Percentiles rank a stretch among this genome's conserved stretches.
These are phyloP conservation scores for Anseranas semipalmata DNA, from an alignment of 2,113 vertebrate genomes.

Conservation along the genomic window DNA sequence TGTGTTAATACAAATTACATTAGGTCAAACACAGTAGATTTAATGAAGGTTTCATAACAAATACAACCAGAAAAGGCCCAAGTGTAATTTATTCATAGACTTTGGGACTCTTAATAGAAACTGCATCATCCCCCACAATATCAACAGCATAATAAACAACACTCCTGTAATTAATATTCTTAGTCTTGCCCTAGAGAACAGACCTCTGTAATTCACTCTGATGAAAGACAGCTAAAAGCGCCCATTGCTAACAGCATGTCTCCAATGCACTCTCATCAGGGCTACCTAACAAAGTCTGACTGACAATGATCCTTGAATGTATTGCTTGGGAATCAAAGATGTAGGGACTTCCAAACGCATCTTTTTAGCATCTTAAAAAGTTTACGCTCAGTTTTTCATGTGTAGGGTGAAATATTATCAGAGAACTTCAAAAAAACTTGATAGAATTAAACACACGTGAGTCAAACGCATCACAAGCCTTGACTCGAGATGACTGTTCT, in stretches of 20 bases:
- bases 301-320: not conserved
- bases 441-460: not conserved
- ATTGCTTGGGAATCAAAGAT: not conserved
- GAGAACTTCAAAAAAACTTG: not conserved
- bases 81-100: constrained; percentile 10
- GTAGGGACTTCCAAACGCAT: not conserved
- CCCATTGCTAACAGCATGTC: not conserved
- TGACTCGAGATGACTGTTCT: not conserved
- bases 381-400: not conserved
- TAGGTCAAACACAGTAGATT: not conserved
- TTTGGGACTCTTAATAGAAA: not conserved
- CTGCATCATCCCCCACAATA: not conserved
- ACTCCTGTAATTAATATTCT: not conserved
- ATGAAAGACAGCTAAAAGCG: not conserved
- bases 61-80: not conserved
- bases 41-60: not conserved
- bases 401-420: not conserved
- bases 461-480: not conserved
- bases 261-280: not conserved
- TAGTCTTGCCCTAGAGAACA: not conserved
- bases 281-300: not conserved
- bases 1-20: not conserved
- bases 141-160: constrained; percentile 5
- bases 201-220: not conserved
- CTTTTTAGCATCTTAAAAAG: not conserved